A percentile compares a stretch with the other conserved stretches of the same genome.
phyloP scores from a whole-genome alignment of 2,113 vertebrate species.

The Apodemus sylvaticus region DNA sequence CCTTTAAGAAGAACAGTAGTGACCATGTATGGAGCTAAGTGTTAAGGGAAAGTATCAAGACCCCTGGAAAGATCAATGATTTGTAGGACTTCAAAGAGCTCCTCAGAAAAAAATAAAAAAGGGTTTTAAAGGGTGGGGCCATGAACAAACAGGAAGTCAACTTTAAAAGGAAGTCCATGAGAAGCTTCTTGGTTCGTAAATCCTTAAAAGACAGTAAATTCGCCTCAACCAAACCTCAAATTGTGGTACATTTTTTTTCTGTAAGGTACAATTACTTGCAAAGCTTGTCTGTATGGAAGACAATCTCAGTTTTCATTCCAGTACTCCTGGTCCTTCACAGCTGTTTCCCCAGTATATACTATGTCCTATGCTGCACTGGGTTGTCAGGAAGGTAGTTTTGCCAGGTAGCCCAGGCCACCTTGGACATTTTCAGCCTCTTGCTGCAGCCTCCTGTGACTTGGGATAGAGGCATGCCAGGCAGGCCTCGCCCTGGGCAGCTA shows the following conservation, averaged over 20 bases:
- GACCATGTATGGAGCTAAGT: not conserved
- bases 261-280: not conserved
- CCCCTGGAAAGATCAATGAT: slow-evolving; percentile 22
- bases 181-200: not conserved
- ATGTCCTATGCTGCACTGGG: not conserved
- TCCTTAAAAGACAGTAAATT: not conserved
- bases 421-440: not conserved
- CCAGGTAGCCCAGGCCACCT: not conserved
- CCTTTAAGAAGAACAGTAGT: not conserved
- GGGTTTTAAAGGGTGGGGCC: not conserved
- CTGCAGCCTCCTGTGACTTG: not conserved
- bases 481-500: not conserved
- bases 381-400: not conserved
- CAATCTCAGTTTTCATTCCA: not conserved
- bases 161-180: not conserved
- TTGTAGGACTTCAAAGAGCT: not conserved
- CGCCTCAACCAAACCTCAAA: not conserved
- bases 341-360: not conserved
- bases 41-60: not conserved
- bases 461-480: not conserved
- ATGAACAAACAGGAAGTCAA: not conserved
- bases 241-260: not conserved
- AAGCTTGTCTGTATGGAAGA: not conserved
- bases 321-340: not conserved
- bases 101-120: not conserved